phyloP scores from a whole-genome alignment of 1,140 invertebrate species.

The Andricus grossulariae region DNA sequence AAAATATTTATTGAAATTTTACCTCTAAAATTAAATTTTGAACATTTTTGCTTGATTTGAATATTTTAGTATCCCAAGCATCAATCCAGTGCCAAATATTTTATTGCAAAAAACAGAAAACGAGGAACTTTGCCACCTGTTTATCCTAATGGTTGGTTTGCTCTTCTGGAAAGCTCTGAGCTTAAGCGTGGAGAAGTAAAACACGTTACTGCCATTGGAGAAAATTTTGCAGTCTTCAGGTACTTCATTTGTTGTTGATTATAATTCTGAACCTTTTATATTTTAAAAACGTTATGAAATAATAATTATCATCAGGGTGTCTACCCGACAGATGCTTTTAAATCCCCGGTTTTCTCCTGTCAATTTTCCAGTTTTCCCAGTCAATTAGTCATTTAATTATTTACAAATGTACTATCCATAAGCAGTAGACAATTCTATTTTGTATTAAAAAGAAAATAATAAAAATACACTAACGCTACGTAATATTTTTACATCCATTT shows the following conservation, averaged over 20 bases:
- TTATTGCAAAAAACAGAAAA: constrained; percentile 68
- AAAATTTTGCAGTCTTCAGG: constrained; percentile 88
- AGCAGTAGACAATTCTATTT: too few relatives aligned
- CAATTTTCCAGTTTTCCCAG: too few relatives aligned
- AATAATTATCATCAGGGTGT: too few relatives aligned
- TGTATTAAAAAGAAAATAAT: too few relatives aligned
- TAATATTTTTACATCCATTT: too few relatives aligned
- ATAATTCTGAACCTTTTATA: neutral
- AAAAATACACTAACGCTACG: too few relatives aligned
- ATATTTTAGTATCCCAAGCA: constrained; percentile 33
- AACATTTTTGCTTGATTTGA: constrained; percentile 14
- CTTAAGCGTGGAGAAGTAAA: constrained; percentile 79
- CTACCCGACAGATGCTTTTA: too few relatives aligned
- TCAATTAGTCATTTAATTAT: too few relatives aligned
- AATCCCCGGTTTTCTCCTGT: too few relatives aligned
- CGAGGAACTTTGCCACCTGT: constrained; percentile 85
- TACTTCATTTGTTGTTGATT: constrained; percentile 46
- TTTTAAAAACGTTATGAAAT: too few relatives aligned
- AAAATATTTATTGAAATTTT: constrained; percentile 27
- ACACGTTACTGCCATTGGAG: constrained; percentile 82
- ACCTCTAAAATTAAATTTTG: constrained; percentile 33
- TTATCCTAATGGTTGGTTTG: constrained; percentile 94
- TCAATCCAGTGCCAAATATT: neutral
- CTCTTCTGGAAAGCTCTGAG: constrained; percentile 82
- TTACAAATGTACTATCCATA: too few relatives aligned